Base-by-base conservation (phyloP, 2,113 vertebrate genomes). In the Falcunculus frontatus region DNA sequence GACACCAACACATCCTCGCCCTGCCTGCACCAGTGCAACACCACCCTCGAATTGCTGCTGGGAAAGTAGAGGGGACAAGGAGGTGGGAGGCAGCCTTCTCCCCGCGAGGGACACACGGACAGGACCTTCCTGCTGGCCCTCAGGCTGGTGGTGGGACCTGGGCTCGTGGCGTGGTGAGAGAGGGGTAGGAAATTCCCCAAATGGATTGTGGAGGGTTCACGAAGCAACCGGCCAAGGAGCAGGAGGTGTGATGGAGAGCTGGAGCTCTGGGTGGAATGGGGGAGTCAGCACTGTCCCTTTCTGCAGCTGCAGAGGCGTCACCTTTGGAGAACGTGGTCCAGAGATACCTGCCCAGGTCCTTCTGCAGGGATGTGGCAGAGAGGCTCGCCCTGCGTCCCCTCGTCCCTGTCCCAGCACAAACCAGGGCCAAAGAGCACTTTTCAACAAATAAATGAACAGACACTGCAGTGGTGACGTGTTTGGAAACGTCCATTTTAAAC, bases 1-100 rank as follows among this genome's bases (percentile, higher is more conserved):
- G 87, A 13, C 79, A 35, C 35, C 2, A 0, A 1, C 3, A 0
- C 1, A 1, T 19, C 68, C 91, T 53, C 1, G 0, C n/a, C 60
- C 41, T 26, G 41, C 30, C n/a, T 1, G 37, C 59, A 16, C n/a
- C 22, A 2, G 22, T 0, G 26, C 37, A 1, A 20, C 11, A 21
- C 15, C n/a, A 8, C 7, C 29, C 67, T 25, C 41, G 10, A 3
- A 46, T 6, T 13, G 68, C 30, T 39, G 26, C 22, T 49, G 74
- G 65, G 41, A 35, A 5, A 0, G 1, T 23, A 13, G 20, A 0
- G 49, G 44, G 50, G 32, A 37, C 23, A 7, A 13, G 44, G 39
- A 63, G 30, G 8, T 5, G 25, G 39, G 55, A 7, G n/a, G 14
- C 9, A 56, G 3, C 14, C 39, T 72, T 33, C 13, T 75, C 26